phyloP scores from a whole-genome alignment of 2,113 vertebrate species.

The Peromyscus californicus region DNA sequence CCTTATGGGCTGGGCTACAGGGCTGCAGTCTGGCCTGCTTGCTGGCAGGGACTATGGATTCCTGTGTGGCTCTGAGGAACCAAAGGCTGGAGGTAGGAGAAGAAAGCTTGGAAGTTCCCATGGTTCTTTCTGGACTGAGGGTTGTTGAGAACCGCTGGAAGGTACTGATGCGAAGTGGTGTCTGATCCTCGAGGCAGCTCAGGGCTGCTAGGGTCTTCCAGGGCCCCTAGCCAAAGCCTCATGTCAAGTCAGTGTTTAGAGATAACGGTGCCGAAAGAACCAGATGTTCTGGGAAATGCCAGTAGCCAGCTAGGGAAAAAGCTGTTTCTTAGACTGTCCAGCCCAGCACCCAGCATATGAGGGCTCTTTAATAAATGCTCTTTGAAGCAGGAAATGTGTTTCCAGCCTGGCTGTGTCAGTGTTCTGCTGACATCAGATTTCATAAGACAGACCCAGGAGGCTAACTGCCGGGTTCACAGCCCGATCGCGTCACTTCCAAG shows the following conservation, averaged over 20 bases:
- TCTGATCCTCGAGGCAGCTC: background rate
- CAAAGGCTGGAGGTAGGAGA: slow-evolving; percentile 36
- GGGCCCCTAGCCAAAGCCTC: background rate
- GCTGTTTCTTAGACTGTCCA: background rate
- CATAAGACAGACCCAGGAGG: background rate
- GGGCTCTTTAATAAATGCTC: background rate
- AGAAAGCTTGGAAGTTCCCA: slow-evolving; percentile 63
- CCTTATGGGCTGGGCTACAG: slow-evolving; percentile 17
- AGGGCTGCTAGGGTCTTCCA: background rate
- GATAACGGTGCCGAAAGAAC: background rate
- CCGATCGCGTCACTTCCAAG: background rate
- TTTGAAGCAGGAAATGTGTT: background rate
- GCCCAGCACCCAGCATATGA: background rate
- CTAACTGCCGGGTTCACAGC: background rate
- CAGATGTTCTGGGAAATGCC: background rate
- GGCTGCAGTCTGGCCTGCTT: slow-evolving; percentile 65
- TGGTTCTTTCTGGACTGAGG: slow-evolving; percentile 23
- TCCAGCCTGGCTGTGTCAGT: background rate
- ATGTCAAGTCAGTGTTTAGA: background rate
- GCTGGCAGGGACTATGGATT: slow-evolving; percentile 62
- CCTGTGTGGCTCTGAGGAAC: slow-evolving; percentile 33
- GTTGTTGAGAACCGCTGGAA: background rate
- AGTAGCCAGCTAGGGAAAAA: background rate
- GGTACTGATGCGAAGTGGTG: slow-evolving; percentile 29
- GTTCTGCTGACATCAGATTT: background rate